These are phyloP conservation scores for Nycticorax nycticorax DNA, from an alignment of 2,113 vertebrate genomes.

Conservation along the genomic window DNA sequence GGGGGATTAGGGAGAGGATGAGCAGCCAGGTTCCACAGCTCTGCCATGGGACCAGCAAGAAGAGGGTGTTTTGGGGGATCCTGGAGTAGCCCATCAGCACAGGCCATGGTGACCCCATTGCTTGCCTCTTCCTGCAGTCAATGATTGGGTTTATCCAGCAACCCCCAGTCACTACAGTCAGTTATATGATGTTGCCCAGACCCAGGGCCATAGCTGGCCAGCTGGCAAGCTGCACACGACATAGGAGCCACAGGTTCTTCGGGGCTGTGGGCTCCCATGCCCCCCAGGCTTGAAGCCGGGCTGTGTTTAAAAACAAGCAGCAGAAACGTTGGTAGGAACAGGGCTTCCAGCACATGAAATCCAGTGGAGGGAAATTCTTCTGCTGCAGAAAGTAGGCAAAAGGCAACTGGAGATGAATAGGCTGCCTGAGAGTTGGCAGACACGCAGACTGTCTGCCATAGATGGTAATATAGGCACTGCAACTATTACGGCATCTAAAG, in stretches of 20 bases:
- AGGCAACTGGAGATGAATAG: conserved; percentile 67
- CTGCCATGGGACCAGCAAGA: background rate
- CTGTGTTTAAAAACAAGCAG: background rate
- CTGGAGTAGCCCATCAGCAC: background rate
- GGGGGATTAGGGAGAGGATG: background rate
- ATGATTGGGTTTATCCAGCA: background rate
- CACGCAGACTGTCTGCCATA: conserved; percentile 31
- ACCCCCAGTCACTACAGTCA: background rate
- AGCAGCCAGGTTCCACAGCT: background rate
- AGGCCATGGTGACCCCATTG: background rate
- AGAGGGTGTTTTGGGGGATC: background rate
- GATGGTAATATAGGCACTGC: conserved; percentile 65
- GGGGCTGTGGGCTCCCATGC: background rate
- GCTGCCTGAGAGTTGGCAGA: conserved; percentile 64
- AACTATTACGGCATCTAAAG: conserved; percentile 27
- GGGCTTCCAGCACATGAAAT: conserved; percentile 2
- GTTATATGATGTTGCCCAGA: background rate
- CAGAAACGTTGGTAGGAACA: background rate
- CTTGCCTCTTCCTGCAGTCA: background rate
- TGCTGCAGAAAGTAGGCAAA: conserved; percentile 63
- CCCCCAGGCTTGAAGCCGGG: background rate
- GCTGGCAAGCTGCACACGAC: background rate
- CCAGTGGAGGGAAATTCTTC: conserved; percentile 40
- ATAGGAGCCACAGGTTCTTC: background rate
- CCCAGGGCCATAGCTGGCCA: background rate